These are phyloP conservation scores for Micronycteris hirsuta DNA, from an alignment of 2,113 vertebrate genomes.

Conservation along the genomic window DNA sequence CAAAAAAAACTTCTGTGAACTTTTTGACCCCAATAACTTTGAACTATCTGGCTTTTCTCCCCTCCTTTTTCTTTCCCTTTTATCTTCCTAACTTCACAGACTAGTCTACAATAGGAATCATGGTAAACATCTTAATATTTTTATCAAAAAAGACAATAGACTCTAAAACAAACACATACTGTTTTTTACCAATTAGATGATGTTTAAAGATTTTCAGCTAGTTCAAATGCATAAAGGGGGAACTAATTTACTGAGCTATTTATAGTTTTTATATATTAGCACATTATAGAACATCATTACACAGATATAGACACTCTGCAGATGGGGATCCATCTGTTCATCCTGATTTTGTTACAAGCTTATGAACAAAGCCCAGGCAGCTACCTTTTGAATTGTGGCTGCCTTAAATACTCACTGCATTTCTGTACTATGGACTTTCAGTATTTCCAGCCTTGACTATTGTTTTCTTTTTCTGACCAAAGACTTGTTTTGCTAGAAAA, in stretches of 20 bases:
- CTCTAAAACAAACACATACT: neutral
- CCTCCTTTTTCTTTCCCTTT: rapidly evolving
- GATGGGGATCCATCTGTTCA: slow-evolving; percentile 47
- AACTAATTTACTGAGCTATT: slow-evolving; percentile 51
- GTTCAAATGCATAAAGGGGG: slow-evolving; percentile 18
- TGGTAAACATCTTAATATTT: neutral
- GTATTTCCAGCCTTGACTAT: neutral
- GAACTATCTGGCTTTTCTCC: neutral
- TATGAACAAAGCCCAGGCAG: slow-evolving; percentile 54
- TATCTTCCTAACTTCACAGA: neutral
- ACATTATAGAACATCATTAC: slow-evolving; percentile 40
- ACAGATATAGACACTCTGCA: slow-evolving; percentile 1
- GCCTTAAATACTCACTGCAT: neutral
- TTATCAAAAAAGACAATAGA: neutral
- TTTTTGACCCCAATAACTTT: neutral
- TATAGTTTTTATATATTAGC: slow-evolving; percentile 38
- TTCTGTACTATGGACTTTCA: neutral
- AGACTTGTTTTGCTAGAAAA: neutral
- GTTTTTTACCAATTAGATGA: neutral
- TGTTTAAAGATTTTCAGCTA: slow-evolving; percentile 20
- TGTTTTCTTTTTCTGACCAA: slow-evolving; percentile 15
- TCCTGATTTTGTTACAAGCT: neutral
- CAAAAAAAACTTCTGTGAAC: neutral
- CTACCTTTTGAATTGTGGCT: neutral
- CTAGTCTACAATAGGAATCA: neutral